Base-by-base conservation (phyloP, 2,113 vertebrate genomes). In the Guaruba guarouba region DNA sequence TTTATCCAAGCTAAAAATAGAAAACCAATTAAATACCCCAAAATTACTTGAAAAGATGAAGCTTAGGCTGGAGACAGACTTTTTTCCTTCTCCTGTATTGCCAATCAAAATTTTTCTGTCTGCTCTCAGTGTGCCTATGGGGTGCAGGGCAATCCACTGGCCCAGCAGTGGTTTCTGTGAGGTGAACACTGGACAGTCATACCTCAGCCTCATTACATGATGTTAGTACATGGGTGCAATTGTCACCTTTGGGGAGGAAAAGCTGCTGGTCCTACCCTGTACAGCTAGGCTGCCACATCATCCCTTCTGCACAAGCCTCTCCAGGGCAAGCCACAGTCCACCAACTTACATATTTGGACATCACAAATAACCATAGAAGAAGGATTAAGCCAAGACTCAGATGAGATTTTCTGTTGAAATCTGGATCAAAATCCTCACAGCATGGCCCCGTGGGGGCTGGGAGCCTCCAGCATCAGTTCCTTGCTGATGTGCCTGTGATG, bases 401-500 rank as follows among this genome's bases (percentile, higher is more conserved):
- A 33, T 33, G 0, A 2, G 41, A 87, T 71, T n/a, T 89, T 37
- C 22, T 68, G 13, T 10, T 3, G 10, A 71, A 68, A 79, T 82
- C 41, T 25, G 11, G 19, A 71, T 71, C 12, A 35, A 91, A 81
- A 70, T 81, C 55, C 25, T 82, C 57, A 49, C 1, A 2, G 25
- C 3, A 10, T 29, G 9, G 17, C 15, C 13, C 13, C 0, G 1
- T 13, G 3, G 6, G 2, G 4, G 13, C 29, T 18, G 51, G 17
- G 16, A 80, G 10, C 5, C 19, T 73, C 54, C 41, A 35, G 28
- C 13, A 55, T n/a, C 33, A 29, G 5, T 16, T 41, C 29, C 13
- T 33, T 44, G 54, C 9, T 78, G 75, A 90, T 1, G 2, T 39
- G 37, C 84, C 51, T 80, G 37, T 5, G 17, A 46, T 31, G n/a